These are phyloP conservation scores for Enteromius fasciolatus DNA, from an alignment of 2,797 vertebrate genomes.

Conservation along the genomic window DNA sequence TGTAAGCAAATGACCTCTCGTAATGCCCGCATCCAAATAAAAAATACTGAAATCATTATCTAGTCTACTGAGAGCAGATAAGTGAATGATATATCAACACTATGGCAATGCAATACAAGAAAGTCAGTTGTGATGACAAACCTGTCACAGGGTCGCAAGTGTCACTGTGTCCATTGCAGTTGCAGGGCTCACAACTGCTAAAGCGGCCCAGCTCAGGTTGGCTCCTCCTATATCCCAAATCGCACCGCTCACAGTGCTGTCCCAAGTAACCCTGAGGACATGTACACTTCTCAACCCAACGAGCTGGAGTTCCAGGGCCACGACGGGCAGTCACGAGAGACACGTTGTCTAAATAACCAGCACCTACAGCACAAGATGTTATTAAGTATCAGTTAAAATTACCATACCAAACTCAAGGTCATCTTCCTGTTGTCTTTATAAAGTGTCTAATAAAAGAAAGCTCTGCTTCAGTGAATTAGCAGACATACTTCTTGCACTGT, in stretches of 20 bases:
- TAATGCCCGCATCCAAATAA: not conserved
- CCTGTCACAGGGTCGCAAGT: slow-evolving; percentile 85
- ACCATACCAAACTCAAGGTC: not conserved
- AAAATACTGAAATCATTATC: not conserved
- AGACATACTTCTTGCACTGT: slow-evolving; percentile 90
- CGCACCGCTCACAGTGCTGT: slow-evolving; percentile 92
- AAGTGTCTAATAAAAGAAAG: not conserved
- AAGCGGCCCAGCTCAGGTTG: slow-evolving; percentile 82
- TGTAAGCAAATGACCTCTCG: not conserved
- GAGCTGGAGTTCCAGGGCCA: slow-evolving; percentile 79
- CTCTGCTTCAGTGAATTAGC: not conserved
- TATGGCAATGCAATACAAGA: not conserved
- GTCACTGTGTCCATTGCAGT: slow-evolving; percentile 91
- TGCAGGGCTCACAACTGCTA: slow-evolving; percentile 89
- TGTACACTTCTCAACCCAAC: slow-evolving; percentile 92
- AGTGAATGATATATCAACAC: not conserved
- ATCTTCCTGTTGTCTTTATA: not conserved
- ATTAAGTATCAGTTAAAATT: not conserved
- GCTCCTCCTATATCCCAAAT: slow-evolving; percentile 86
- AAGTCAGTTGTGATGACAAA: slow-evolving; percentile 62
- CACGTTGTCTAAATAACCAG: slow-evolving; percentile 90
- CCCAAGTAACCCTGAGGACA: slow-evolving; percentile 91
- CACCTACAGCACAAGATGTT: slow-evolving; percentile 73
- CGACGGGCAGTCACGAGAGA: slow-evolving; percentile 82
- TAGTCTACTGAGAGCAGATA: slow-evolving; percentile 4